phyloP scores from a whole-genome alignment of 2,888 invertebrate species.

The Drosophila stalkeri region DNA sequence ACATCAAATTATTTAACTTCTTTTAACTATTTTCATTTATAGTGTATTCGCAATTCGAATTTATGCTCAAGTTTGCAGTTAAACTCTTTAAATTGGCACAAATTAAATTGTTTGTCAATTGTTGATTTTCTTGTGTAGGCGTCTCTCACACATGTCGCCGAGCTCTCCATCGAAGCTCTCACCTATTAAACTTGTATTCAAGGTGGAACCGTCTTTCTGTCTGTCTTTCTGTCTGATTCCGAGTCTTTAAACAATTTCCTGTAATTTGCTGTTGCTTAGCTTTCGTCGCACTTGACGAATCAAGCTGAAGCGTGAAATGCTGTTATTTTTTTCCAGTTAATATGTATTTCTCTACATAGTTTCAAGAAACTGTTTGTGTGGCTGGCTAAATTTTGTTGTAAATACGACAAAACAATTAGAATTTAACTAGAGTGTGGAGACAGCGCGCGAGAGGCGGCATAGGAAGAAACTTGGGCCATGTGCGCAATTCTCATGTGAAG shows the following conservation, averaged over 20 bases:
- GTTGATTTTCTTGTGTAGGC: constrained; percentile 25
- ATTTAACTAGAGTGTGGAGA: constrained; percentile 43
- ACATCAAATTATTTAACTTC: background rate
- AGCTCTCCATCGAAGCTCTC: constrained; percentile 14
- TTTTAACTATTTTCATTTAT: background rate
- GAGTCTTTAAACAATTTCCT: constrained; percentile 50
- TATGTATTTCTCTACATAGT: constrained; percentile 17
- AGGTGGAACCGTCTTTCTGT: constrained; percentile 65
- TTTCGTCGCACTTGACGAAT: constrained; percentile 60
- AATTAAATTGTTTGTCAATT: constrained; percentile 64
- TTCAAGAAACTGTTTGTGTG: constrained; percentile 22
- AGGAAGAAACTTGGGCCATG: constrained; percentile 33
- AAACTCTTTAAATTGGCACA: constrained; percentile 43
- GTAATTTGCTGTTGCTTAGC: constrained; percentile 63
- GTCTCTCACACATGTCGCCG: constrained; percentile 11
- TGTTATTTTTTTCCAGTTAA: constrained; percentile 28
- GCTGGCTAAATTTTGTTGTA: constrained; percentile 28
- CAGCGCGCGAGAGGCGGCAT: background rate
- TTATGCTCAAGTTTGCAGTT: background rate
- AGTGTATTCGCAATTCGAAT: background rate
- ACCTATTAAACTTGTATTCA: constrained; percentile 61
- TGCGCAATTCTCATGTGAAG: constrained; percentile 61
- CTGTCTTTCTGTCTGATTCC: background rate
- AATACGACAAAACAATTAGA: constrained; percentile 61
- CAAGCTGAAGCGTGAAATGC: constrained; percentile 53